phyloP scores from a whole-genome alignment of 2,113 vertebrate species.

The Tachysurus fulvidraco region DNA sequence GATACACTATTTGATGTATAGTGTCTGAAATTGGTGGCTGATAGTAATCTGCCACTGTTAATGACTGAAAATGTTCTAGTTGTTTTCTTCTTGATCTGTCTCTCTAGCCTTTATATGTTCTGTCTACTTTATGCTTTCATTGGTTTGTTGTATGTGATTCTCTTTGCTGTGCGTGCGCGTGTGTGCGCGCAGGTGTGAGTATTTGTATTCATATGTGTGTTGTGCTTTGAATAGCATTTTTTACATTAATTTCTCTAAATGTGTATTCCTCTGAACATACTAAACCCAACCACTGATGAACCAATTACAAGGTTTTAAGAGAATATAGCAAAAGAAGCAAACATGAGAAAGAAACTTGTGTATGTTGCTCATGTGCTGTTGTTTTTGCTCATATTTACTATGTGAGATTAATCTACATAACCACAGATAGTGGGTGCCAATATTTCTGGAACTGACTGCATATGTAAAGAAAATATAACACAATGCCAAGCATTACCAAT shows the following conservation, averaged over 20 bases:
- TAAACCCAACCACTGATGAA: background rate
- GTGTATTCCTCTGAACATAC: background rate
- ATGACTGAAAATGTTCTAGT: conserved; percentile 23
- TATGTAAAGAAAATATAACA: no score
- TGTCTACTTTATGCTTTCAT: conserved; percentile 6
- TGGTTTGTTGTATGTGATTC: background rate
- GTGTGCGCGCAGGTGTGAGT: background rate
- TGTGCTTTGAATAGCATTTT: background rate
- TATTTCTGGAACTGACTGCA: background rate
- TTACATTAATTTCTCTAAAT: background rate
- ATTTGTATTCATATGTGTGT: background rate
- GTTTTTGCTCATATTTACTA: no score
- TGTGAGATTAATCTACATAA: background rate
- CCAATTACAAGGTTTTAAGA: background rate
- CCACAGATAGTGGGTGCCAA: background rate
- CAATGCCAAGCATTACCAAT: background rate
- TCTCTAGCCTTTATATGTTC: background rate
- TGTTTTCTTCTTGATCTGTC: conserved; percentile 13
- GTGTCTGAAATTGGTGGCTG: background rate
- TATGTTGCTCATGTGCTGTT: background rate
- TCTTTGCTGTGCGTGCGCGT: background rate
- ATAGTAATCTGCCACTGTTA: conserved; percentile 20
- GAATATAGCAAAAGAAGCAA: background rate
- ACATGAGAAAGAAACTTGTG: background rate
- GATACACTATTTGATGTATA: conserved; percentile 40